A percentile compares a stretch with the other conserved stretches of the same genome.
These are phyloP conservation scores for Drosophila nr. perissopoda DNA, from an alignment of 2,888 invertebrate genomes.

Conservation along the genomic window DNA sequence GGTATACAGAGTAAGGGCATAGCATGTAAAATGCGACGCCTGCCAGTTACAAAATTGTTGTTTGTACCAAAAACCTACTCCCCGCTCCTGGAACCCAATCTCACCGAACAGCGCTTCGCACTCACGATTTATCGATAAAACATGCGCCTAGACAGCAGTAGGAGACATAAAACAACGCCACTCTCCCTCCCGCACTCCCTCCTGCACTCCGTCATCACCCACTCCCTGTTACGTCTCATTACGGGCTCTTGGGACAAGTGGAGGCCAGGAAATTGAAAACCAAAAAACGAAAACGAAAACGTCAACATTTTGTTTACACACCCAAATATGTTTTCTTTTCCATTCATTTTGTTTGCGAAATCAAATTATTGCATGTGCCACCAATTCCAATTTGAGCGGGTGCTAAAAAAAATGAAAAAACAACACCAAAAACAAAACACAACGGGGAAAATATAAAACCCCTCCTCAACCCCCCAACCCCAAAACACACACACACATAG, in stretches of 20 bases:
- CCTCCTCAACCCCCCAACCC: neutral
- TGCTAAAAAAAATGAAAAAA: slow-evolving; percentile 51
- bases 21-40: slow-evolving; percentile 54
- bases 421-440: slow-evolving; percentile 7
- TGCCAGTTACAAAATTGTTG: slow-evolving; percentile 59
- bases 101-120: slow-evolving; percentile 29
- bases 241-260: slow-evolving; percentile 33
- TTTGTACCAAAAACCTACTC: slow-evolving; percentile 24
- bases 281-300: slow-evolving; percentile 53
- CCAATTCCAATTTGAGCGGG: slow-evolving; percentile 59
- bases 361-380: slow-evolving; percentile 79
- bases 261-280: slow-evolving; percentile 59
- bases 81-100: neutral
- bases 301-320: slow-evolving; percentile 62
- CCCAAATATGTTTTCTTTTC: slow-evolving; percentile 33
- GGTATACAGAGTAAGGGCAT: slow-evolving; percentile 37
- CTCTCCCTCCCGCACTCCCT: neutral
- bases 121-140: slow-evolving; percentile 74
- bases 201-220: neutral
- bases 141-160: slow-evolving; percentile 45
- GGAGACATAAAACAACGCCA: neutral
- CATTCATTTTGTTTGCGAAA: slow-evolving; percentile 47
- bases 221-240: slow-evolving; percentile 38
- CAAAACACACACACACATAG: slow-evolving; percentile 3
- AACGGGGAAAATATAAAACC: neutral